Conservation (phyloP, 2,888 invertebrate genomes). For the Diloba caeruleocephala region DNA sequence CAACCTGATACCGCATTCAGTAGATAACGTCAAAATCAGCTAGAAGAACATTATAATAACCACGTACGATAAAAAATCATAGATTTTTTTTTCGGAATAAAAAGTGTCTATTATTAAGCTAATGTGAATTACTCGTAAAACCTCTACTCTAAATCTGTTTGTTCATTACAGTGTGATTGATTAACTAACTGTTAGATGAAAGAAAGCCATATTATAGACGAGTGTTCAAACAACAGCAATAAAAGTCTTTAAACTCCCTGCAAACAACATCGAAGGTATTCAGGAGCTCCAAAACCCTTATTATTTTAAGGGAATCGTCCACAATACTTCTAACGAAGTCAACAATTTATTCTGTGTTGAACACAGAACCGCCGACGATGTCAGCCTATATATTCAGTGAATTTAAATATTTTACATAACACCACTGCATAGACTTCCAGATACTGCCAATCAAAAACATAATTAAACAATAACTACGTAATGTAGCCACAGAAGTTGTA, state of each 20-base stretch:
- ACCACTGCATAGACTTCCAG: slow-evolving; percentile 49
- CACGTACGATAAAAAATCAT: no score
- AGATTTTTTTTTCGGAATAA: no score
- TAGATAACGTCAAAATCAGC: no score
- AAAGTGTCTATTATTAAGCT: no score
- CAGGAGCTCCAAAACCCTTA: slow-evolving; percentile 16
- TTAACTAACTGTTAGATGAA: neutral
- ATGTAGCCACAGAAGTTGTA: slow-evolving; percentile 53
- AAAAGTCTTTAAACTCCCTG: slow-evolving; percentile 16
- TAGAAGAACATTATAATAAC: no score
- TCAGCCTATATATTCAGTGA: slow-evolving; percentile 47
- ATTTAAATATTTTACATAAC: slow-evolving; percentile 53
- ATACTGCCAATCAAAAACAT: slow-evolving; percentile 54
- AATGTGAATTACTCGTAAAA: no score
- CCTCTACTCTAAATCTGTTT: no score
- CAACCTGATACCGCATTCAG: no score
- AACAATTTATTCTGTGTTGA: slow-evolving; percentile 45
- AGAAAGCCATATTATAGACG: neutral
- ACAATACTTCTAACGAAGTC: slow-evolving; percentile 42
- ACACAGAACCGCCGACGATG: slow-evolving; percentile 31
- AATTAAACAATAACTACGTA: slow-evolving; percentile 64
- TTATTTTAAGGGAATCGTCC: slow-evolving; percentile 34
- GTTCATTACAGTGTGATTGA: no score
- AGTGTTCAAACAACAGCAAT: slow-evolving; percentile 15
- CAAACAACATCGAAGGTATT: slow-evolving; percentile 26